A percentile compares a stretch with the other conserved stretches of the same genome.
Evolutionary conservation across 1,140 invertebrate species (phyloP).

Genomic region (Phenacoccus solenopsis): DNA sequence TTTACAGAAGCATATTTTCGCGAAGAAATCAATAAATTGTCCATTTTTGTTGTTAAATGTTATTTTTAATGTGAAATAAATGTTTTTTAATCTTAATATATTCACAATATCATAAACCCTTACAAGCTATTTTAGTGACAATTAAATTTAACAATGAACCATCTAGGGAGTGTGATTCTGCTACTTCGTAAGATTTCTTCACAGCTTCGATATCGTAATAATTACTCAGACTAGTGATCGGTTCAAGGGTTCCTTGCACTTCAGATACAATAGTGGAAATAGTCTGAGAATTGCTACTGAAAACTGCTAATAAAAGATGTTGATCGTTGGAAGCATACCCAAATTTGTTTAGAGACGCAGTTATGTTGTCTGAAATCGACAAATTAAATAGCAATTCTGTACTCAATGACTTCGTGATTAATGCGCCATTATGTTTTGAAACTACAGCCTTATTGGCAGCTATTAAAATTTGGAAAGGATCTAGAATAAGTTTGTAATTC

Average conservation of each 20-base stretch:
- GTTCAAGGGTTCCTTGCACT: conserved; percentile 38
- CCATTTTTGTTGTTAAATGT: background rate
- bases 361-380: conserved; percentile 53
- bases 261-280: conserved; percentile 31
- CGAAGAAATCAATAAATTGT: background rate
- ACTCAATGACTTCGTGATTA: conserved; percentile 47
- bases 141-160: conserved; percentile 41
- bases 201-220: conserved; percentile 38
- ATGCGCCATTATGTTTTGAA: conserved; percentile 35
- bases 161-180: conserved; percentile 34
- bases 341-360: conserved; percentile 48
- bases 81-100: too few relatives aligned
- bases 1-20: background rate
- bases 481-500: conserved; percentile 37
- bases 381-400: conserved; percentile 56
- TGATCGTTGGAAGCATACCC: conserved; percentile 30
- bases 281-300: conserved; percentile 8
- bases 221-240: conserved; percentile 35
- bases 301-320: conserved; percentile 29
- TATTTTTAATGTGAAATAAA: background rate
- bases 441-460: conserved; percentile 53
- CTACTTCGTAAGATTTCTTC: conserved; percentile 44
- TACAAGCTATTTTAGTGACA: conserved; percentile 42
- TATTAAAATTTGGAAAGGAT: conserved; percentile 49
- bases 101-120: background rate